Base-by-base conservation (phyloP, 35 echinoderm and acorn worm species). In the Nesometra sesokonis region DNA sequence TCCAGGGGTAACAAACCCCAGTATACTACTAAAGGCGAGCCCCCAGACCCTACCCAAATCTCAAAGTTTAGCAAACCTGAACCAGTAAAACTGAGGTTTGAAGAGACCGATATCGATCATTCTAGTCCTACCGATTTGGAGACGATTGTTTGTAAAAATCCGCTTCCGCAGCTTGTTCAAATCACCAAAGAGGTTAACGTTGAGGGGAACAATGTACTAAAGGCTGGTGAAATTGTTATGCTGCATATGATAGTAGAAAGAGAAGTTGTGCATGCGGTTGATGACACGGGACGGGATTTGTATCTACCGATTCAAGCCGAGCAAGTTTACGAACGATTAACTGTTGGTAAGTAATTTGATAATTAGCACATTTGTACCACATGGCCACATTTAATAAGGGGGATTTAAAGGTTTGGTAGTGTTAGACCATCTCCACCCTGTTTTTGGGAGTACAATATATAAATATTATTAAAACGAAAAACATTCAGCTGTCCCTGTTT, bases 271-370 rank as follows among this genome's bases (percentile, higher is more conserved):
- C 84, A 86, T 13, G 84, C 84, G 0, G 47, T 86, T 30, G 84
- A 86, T 57, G 17, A 47, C 13, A 23, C 76, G 32, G 84, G 84
- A 27, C 52, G 29, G 0, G 46, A 86, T 35, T n/a, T 86, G 2
- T 86, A 76, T 47, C 84, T 86, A 76, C 84, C 84, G 0, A 76
- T 86, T 8, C 84, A 86, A 19, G 46, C 84, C 47, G 84, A 86
- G 29, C 84, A 86, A 76, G 31, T 57, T 13, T 86, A 86, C 84
- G 84, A 86, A 76, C 23, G 43, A 23, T 76, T 86, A 11, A 47
- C 84, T 17, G 13, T 86, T 33, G 84, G 84, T 86, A 86, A 32
- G 35, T 67, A 2, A 19, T 67, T 17, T 67, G 21, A 67, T 67
- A 67, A 17, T 2, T 19, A 67, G 39, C 21, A 67, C 23, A 43